Conservation (phyloP, 2,113 vertebrate species). For the Tachysurus fulvidraco region DNA sequence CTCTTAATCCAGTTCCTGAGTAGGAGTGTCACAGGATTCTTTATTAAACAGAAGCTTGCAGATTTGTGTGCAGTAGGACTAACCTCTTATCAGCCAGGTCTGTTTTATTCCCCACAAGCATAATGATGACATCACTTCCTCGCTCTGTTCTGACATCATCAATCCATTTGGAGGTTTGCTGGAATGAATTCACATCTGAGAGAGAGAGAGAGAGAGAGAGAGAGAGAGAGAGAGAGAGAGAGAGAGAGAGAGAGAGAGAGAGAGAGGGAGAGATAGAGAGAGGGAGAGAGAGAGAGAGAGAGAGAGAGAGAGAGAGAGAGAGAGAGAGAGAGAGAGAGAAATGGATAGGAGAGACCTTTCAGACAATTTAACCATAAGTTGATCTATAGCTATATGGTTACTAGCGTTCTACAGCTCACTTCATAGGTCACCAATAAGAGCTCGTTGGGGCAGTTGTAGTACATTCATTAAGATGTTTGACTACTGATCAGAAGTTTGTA, state of each 20-base stretch:
- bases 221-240: slow-evolving; percentile 33
- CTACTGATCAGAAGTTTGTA: too few species aligned
- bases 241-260: neutral
- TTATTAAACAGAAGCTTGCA: neutral
- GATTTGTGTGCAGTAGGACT: slow-evolving; percentile 20
- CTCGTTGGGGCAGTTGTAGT: neutral
- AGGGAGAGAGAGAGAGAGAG: slow-evolving; percentile 35
- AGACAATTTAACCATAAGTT: neutral
- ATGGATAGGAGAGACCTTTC: neutral
- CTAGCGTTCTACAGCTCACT: neutral
- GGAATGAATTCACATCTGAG: slow-evolving; percentile 90
- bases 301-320: slow-evolving; percentile 16
- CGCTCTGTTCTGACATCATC: slow-evolving; percentile 91
- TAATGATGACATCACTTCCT: slow-evolving; percentile 92
- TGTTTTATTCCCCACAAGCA: slow-evolving; percentile 93
- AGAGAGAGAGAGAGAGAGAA: slow-evolving; percentile 13
- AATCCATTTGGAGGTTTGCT: slow-evolving; percentile 93
- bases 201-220: slow-evolving; percentile 16
- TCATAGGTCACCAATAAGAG: neutral
- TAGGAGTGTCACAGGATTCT: neutral
- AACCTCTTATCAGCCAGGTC: slow-evolving; percentile 91
- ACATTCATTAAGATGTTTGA: too few species aligned
- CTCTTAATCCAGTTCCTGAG: neutral
- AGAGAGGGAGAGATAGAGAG: slow-evolving; percentile 12
- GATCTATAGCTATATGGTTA: neutral